phyloP scores from a whole-genome alignment of 2,113 vertebrate genomes.

The Cygnus atratus region DNA sequence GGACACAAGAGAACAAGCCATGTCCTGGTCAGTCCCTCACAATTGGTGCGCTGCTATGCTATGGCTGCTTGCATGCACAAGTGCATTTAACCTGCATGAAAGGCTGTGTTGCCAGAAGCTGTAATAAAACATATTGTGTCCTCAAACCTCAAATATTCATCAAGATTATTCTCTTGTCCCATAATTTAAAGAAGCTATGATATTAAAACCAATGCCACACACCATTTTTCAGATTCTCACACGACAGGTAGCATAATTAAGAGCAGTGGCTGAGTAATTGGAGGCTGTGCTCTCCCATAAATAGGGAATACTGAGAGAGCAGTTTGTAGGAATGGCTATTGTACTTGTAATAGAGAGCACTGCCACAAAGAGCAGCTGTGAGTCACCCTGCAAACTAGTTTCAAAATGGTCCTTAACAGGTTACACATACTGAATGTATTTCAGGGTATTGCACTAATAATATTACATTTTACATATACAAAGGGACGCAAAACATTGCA shows the following conservation, averaged over 20 bases:
- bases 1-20: neutral
- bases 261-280: neutral
- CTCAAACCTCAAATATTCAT: neutral
- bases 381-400: neutral
- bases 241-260: neutral
- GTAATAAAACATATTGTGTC: neutral
- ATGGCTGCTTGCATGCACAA: neutral
- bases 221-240: neutral
- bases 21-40: neutral
- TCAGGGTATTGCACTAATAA: neutral
- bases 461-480: neutral
- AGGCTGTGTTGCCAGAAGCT: neutral
- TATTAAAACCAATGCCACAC: neutral
- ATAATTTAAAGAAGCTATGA: slow-evolving; percentile 11
- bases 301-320: neutral
- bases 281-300: neutral
- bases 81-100: neutral
- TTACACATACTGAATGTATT: neutral
- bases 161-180: neutral
- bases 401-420: slow-evolving; percentile 42
- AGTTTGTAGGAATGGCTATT: neutral
- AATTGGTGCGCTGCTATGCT: neutral
- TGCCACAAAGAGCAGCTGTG: neutral
- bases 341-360: neutral
- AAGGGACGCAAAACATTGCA: neutral